A percentile compares a stretch with the other conserved stretches of the same genome.
phyloP scores from a whole-genome alignment of 1,140 invertebrate genomes.

The Gerris buenoi region DNA sequence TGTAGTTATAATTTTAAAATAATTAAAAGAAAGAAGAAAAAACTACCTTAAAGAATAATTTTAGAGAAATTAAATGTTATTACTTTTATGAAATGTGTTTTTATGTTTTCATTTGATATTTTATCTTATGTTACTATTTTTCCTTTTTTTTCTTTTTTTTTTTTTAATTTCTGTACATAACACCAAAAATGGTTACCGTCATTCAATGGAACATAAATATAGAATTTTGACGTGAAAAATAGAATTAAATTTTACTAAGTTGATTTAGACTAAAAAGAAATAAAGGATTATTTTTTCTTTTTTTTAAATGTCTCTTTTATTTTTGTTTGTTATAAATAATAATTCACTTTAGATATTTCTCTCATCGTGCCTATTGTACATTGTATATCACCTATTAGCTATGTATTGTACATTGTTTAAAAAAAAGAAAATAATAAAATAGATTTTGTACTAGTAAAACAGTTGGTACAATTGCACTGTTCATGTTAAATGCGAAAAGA shows the following conservation, averaged over 20 bases:
- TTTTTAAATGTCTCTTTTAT: neutral
- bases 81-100: conserved; percentile 1
- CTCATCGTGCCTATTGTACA: conserved; percentile 5
- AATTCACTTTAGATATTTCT: no score
- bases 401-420: neutral
- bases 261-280: neutral
- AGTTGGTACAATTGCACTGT: conserved; percentile 5
- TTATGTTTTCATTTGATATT: conserved; percentile 6
- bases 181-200: neutral
- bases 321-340: neutral
- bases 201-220: neutral
- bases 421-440: neutral
- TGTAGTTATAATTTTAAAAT: no score
- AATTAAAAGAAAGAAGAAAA: no score
- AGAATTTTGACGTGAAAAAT: neutral
- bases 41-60: neutral
- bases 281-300: neutral
- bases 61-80: conserved; percentile 1
- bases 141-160: neutral
- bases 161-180: neutral
- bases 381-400: conserved; percentile 3
- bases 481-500: neutral
- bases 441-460: neutral
- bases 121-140: neutral
- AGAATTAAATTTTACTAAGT: neutral